Evolutionary conservation across 2,797 vertebrate species (phyloP), one percentile per base, ranked within the genome.

Genomic region (Apodemus agrarius): DNA sequence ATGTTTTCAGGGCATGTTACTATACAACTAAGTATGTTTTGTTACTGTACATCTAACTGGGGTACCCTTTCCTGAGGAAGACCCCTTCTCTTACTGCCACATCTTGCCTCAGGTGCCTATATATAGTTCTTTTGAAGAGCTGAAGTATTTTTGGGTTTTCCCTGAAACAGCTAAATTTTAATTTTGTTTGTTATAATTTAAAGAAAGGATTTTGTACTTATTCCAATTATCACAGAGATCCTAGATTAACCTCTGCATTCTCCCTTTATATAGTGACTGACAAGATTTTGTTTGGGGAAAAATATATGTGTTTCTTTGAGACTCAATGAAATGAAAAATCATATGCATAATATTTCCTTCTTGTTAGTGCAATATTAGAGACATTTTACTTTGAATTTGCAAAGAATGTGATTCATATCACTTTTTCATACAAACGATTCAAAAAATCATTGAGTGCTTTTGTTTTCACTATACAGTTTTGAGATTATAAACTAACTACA

Each of bases 361-460:
- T 95, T 21, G 59, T 90, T 97, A 89, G 8, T 40, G n/a, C n/a
- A n/a, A n/a, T n/a, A n/a, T n/a, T n/a, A n/a, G n/a, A n/a, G n/a
- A n/a, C n/a, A n/a, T n/a, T n/a, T n/a, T n/a, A n/a, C n/a, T n/a
- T n/a, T n/a, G n/a, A n/a, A n/a, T n/a, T n/a, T n/a, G n/a, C n/a
- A n/a, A n/a, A n/a, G n/a, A n/a, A n/a, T n/a, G n/a, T n/a, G n/a
- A n/a, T n/a, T n/a, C n/a, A n/a, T n/a, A 69, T 94, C 83, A 96
- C 11, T 96, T 93, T 57, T 76, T 98, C 72, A 95, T 89, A 57
- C 13, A 79, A 94, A 94, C 49, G 7, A 87, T 96, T 95, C n/a
- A 17, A 97, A 83, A 83, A 61, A 84, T 95, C 82, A 1, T 16
- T 19, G 59, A 91, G 13, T 52, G 94, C 59, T 93, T 97, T 96